A percentile compares a stretch with the other conserved stretches of the same genome.
phyloP scores from a whole-genome alignment of 2,797 vertebrate species.

The Diplodus puntazzo region DNA sequence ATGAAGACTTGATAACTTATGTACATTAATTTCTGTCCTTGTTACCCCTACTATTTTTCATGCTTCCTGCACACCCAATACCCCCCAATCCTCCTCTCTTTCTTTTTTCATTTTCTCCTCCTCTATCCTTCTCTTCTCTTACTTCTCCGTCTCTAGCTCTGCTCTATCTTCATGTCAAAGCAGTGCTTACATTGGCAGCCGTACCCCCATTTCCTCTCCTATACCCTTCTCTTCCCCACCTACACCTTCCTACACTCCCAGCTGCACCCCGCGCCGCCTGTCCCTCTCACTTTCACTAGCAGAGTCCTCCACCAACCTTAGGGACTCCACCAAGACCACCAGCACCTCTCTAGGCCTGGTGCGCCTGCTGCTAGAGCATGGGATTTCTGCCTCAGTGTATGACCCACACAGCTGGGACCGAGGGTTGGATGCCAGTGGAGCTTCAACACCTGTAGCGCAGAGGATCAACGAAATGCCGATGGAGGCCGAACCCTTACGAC shows the following conservation, averaged over 20 bases:
- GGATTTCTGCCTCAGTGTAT: conserved; percentile 95
- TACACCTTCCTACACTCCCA: conserved; percentile 92
- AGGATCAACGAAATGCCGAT: not conserved
- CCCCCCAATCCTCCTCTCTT: not conserved
- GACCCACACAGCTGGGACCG: conserved; percentile 94
- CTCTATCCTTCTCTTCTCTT: not conserved
- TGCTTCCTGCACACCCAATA: not conserved
- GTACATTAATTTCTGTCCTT: conserved; percentile 26
- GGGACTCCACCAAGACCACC: conserved; percentile 96
- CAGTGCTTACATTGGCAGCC: conserved; percentile 47
- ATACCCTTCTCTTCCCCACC: conserved; percentile 81
- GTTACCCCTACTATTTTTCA: not conserved
- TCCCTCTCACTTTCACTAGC: conserved; percentile 93
- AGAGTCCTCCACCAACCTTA: conserved; percentile 95
- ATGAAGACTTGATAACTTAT: conserved; percentile 17
- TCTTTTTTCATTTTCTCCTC: not conserved
- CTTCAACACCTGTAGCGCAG: conserved; percentile 58
- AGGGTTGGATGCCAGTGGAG: conserved; percentile 73
- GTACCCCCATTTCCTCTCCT: conserved; percentile 82
- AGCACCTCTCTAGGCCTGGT: conserved; percentile 97
- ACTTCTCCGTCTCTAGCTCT: conserved; percentile 80
- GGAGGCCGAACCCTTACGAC: conserved; percentile 8
- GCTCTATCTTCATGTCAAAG: conserved; percentile 72
- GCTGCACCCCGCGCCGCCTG: conserved; percentile 94
- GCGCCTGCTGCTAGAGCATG: conserved; percentile 92